Conservation (phyloP, 2,113 vertebrate genomes). For the Cynopterus brachyotis region DNA sequence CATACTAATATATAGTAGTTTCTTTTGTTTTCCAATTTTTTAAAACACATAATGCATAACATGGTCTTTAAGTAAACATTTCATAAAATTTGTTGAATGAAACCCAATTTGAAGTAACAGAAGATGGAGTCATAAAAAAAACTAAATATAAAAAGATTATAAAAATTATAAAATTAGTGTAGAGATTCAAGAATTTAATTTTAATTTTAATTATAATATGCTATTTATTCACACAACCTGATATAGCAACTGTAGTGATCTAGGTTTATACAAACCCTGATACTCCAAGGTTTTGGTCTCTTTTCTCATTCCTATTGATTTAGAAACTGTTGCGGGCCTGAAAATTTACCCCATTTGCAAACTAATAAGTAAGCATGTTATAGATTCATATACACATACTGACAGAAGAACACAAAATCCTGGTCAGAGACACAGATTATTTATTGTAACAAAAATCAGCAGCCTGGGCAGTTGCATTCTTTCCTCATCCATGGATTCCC, state of each 20-base stretch:
- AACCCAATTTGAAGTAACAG: not conserved
- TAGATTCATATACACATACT: not conserved
- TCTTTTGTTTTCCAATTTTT: not conserved
- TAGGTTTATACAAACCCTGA: not conserved
- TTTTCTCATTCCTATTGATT: not conserved
- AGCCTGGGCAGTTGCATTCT: not conserved
- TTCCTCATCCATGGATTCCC: not conserved
- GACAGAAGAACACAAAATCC: not conserved
- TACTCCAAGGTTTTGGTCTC: not conserved
- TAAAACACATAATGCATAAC: not conserved
- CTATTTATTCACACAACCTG: not conserved
- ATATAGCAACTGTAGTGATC: not conserved
- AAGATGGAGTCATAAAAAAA: not conserved
- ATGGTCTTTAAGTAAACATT: not conserved
- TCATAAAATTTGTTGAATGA: not conserved
- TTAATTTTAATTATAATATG: not conserved
- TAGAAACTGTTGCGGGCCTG: not conserved
- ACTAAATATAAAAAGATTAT: not conserved
- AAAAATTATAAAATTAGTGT: not conserved
- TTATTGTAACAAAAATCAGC: not conserved
- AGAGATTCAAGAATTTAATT: not conserved
- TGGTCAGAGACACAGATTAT: not conserved
- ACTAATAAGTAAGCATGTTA: not conserved
- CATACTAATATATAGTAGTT: not conserved
- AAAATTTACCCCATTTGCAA: not conserved